Evolutionary conservation across 2,888 invertebrate species (phyloP), one percentile per base, ranked within the genome.

Genomic region (Catocala nupta): DNA sequence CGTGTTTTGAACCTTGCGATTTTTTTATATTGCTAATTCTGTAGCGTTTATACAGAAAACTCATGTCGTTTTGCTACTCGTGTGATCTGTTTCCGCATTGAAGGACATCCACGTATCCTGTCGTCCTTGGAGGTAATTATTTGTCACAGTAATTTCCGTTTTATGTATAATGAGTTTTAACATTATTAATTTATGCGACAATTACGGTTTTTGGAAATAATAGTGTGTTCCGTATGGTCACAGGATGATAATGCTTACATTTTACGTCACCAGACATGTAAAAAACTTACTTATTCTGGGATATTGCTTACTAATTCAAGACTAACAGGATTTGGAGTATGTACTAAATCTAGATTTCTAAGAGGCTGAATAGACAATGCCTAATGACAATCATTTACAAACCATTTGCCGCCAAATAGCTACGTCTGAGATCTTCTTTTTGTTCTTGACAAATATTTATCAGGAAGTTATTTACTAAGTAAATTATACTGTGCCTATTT

Each of bases 1-100:
- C 85, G 72, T 83, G 78, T 85, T 89, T 86, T 83, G 81, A 83
- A 84, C 80, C 77, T 80, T 80, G 77, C 71, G 60, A 73, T 78
- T 83, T 85, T 86, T 83, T 75, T 76, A 80, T 78, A 52, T 82
- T 78, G 68, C 68, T 66, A 73, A 78, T 81, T 83, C 69, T 69
- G 54, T 52, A 56, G 56, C 48, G 11, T 16, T 55, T 59, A 39
- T 36, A 52, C 11, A 61, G 47, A 59, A 77, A 65, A 68, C 60
- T 61, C 64, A 52, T 34, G 42, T 68, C 64, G 59, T 62, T 55
- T 60, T 55, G 62, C 54, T 55, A 48, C 60, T 47, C 52, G 68
- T 68, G 71, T 71, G 61, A 58, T 71, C 55, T 75, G 56, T 55
- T 54, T 39, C 9, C 52, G 36, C 52, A 66, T 65, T 65, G 51